These are phyloP conservation scores for Nasonia longicornis DNA, from an alignment of 1,140 invertebrate species.

Conservation along the genomic window DNA sequence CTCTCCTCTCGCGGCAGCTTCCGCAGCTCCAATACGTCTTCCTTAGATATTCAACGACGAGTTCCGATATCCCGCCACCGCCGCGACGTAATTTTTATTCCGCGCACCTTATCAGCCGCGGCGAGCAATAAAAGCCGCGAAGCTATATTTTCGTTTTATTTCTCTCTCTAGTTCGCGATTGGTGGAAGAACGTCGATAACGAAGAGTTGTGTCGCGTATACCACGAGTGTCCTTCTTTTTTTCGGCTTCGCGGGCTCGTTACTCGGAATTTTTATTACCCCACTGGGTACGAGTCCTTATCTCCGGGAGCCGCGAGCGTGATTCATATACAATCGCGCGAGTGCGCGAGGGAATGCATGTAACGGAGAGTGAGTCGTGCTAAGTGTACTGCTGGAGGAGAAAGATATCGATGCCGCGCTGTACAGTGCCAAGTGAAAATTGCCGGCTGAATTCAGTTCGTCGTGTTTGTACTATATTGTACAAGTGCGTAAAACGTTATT, in stretches of 20 bases:
- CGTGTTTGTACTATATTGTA: no score
- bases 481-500: no score
- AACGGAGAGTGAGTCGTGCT: neutral
- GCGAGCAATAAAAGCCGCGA: no score
- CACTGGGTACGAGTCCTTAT: neutral
- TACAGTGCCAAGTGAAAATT: no score
- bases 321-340: neutral
- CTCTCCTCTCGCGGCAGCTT: slow-evolving; percentile 36
- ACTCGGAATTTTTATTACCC: slow-evolving; percentile 35
- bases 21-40: slow-evolving; percentile 57
- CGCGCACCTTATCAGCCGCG: neutral
- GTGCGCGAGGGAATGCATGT: slow-evolving; percentile 1
- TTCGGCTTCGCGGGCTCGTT: neutral
- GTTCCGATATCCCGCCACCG: neutral
- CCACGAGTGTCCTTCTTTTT: neutral
- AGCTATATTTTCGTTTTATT: neutral
- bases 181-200: slow-evolving; percentile 1
- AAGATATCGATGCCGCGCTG: neutral
- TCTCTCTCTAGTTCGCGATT: neutral
- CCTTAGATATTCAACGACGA: slow-evolving; percentile 33
- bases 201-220: slow-evolving; percentile 17
- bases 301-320: neutral
- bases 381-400: neutral
- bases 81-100: neutral
- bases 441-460: no score